A percentile compares a stretch with the other conserved stretches of the same genome.
Evolutionary conservation across 2,888 invertebrate genomes (phyloP).

Genomic region (Poecilobothrus nobilitatus): DNA sequence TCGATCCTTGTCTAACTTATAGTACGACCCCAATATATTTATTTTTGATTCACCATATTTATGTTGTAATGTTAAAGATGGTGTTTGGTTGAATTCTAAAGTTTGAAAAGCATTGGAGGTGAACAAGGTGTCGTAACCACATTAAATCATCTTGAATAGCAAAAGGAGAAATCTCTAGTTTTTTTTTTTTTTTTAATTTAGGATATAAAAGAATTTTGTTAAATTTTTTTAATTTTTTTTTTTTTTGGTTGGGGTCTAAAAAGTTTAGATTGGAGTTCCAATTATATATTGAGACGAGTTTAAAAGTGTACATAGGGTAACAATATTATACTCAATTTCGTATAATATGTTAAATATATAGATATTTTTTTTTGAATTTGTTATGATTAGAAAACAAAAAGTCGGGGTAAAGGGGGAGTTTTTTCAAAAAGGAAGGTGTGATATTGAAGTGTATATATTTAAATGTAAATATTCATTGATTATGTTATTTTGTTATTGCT

Average conservation of each 20-base stretch:
- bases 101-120: not conserved
- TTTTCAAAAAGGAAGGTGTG: too few species aligned
- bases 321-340: not conserved
- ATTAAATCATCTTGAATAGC: not conserved
- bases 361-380: too few species aligned
- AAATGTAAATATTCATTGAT: too few species aligned
- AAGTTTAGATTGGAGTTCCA: too few species aligned
- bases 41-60: too few species aligned
- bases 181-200: not conserved
- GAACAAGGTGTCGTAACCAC: not conserved
- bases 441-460: too few species aligned
- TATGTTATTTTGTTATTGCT: too few species aligned
- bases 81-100: not conserved
- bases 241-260: too few species aligned
- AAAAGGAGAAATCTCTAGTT: not conserved
- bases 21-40: not conserved
- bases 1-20: not conserved
- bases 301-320: not conserved
- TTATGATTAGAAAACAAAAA: too few species aligned
- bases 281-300: not conserved
- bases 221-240: too few species aligned
- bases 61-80: not conserved
- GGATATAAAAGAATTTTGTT: too few species aligned
- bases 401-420: too few species aligned
- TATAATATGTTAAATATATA: not conserved